phyloP scores from a whole-genome alignment of 2,797 vertebrate genomes.

The Sternotherus odoratus region DNA sequence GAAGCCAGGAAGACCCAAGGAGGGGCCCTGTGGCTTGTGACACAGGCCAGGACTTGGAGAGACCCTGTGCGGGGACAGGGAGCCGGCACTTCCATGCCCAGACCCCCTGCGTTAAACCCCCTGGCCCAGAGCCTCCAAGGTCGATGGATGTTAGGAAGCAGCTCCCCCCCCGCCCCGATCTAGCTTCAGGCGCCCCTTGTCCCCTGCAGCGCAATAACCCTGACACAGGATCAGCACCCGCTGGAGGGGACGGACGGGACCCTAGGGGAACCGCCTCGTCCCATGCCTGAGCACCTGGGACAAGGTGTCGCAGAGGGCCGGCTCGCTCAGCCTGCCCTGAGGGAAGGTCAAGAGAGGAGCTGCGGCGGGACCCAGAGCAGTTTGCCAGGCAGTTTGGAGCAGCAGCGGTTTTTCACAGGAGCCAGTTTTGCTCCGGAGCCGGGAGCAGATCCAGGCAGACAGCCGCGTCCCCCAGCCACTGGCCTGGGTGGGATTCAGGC shows the following conservation, averaged over 20 bases:
- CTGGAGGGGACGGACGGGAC: neutral
- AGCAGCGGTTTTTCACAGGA: neutral
- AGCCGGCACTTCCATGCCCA: neutral
- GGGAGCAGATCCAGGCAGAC: neutral
- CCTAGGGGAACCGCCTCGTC: neutral
- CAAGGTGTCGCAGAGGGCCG: neutral
- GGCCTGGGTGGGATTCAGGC: neutral
- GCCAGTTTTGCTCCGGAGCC: neutral
- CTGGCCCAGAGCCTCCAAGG: neutral
- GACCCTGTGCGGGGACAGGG: neutral
- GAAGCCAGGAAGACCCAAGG: neutral
- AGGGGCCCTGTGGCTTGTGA: neutral
- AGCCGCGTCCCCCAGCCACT: neutral
- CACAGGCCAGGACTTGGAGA: neutral
- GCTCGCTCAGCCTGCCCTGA: neutral
- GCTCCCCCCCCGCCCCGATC: no score
- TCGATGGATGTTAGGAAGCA: neutral
- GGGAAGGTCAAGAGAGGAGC: neutral
- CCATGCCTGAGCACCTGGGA: neutral
- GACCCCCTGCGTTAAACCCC: neutral
- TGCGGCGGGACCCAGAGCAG: neutral
- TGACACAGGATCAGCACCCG: neutral
- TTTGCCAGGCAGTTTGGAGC: neutral
- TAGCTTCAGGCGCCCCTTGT: neutral
- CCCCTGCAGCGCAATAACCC: neutral